phyloP scores from a whole-genome alignment of 2,797 vertebrate species.

The Sarcophilus harrisii region DNA sequence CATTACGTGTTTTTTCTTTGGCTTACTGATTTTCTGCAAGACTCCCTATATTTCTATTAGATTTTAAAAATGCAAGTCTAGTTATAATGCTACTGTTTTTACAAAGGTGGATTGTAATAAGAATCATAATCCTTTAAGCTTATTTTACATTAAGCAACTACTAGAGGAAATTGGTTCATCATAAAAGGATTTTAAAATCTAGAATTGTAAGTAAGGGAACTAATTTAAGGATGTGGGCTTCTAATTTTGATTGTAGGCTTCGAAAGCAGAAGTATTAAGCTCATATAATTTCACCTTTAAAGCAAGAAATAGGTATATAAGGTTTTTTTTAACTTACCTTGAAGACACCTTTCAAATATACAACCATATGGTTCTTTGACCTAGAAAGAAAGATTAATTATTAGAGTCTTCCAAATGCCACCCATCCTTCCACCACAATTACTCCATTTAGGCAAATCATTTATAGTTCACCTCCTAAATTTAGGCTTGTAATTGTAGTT shows the following conservation, averaged over 20 bases:
- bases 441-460: background rate
- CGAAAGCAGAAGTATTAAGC: background rate
- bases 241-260: background rate
- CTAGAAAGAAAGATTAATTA: conserved; percentile 15
- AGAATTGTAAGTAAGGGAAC: background rate
- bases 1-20: background rate
- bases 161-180: conserved; percentile 1
- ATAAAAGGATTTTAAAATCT: conserved; percentile 32
- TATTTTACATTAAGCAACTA: conserved; percentile 17
- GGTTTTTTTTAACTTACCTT: background rate
- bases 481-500: conserved; percentile 16
- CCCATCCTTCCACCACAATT: background rate
- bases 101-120: background rate
- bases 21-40: background rate
- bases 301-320: background rate
- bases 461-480: background rate
- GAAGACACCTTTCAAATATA: no score
- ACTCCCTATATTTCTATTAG: background rate
- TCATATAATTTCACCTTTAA: background rate
- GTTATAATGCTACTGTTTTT: background rate
- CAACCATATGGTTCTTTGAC: background rate
- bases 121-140: background rate
- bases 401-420: background rate
- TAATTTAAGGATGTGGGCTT: background rate
- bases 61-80: background rate